Evolutionary conservation across 2,797 vertebrate genomes (phyloP).

Genomic region (Austrolebias charrua): DNA sequence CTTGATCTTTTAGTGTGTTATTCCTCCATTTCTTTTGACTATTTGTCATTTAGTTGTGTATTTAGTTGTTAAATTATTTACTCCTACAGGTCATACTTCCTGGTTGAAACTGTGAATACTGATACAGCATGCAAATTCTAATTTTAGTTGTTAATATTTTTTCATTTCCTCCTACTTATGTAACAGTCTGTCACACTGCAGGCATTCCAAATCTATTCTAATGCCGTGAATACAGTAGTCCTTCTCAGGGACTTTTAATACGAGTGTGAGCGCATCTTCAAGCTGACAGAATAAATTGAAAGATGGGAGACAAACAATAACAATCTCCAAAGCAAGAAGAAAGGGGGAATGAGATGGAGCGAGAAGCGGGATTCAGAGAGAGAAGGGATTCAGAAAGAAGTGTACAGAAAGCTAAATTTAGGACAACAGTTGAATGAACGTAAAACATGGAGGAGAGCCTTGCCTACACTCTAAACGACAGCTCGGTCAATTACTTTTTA

Average conservation of each 20-base stretch:
- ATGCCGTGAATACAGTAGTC: conserved; percentile 1
- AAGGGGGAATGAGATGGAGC: conserved; percentile 8
- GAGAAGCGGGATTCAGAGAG: conserved; percentile 6
- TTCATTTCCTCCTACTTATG: not conserved
- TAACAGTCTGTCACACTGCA: conserved; percentile 6
- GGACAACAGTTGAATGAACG: conserved; percentile 64
- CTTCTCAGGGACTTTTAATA: conserved; percentile 5
- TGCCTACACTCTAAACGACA: conserved; percentile 48
- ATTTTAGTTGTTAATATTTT: not conserved
- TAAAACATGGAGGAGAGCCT: conserved; percentile 32
- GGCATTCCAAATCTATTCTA: not conserved
- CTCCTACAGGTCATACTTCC: conserved; percentile 4
- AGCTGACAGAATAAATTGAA: conserved; percentile 6
- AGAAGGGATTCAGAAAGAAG: conserved; percentile 15
- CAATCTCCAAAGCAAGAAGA: not conserved
- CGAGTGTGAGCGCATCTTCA: conserved; percentile 8
- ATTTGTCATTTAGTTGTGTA: conserved; percentile 8
- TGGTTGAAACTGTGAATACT: conserved; percentile 4
- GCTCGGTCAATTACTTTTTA: conserved; percentile 42
- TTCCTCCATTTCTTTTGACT: conserved; percentile 7
- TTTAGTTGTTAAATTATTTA: not conserved
- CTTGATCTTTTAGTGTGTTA: conserved; percentile 18
- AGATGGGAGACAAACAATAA: conserved; percentile 19
- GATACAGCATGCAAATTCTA: not conserved
- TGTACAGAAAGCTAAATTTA: conserved; percentile 39